Evolutionary conservation across 2,888 invertebrate species (phyloP).

Genomic region (Lithosia quadra): DNA sequence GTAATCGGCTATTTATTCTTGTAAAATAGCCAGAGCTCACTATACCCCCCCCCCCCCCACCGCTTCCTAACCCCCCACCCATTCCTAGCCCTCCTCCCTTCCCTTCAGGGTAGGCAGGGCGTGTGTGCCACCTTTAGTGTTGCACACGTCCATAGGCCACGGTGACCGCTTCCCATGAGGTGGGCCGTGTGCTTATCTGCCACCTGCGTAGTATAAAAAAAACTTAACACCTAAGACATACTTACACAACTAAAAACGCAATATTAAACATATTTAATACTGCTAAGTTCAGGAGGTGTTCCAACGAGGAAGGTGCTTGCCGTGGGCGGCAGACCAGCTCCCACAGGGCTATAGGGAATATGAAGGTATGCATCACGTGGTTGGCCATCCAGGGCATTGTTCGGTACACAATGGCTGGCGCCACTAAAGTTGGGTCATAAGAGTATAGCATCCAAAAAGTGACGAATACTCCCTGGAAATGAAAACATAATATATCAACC

Average conservation of each 20-base stretch:
- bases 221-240: background rate
- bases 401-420: background rate
- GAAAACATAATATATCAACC: background rate
- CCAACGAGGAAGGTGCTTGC: background rate
- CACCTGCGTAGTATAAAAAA: no score
- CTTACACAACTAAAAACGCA: constrained; percentile 10
- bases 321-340: constrained; percentile 5
- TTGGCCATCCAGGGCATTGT: background rate
- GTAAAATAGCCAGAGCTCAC: no score
- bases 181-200: no score
- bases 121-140: no score
- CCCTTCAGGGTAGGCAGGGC: no score
- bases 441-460: background rate
- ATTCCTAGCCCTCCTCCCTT: no score
- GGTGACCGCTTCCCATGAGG: no score
- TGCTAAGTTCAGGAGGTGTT: constrained; percentile 12
- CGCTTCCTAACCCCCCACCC: no score
- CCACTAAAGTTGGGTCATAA: background rate
- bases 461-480: constrained; percentile 6
- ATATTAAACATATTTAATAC: background rate
- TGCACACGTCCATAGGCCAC: no score
- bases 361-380: constrained; percentile 7
- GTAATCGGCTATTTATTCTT: background rate
- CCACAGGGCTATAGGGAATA: constrained; percentile 16
- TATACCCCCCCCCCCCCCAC: no score